phyloP scores from a whole-genome alignment of 2,888 invertebrate species.

The Leptinotarsa tumamoca region DNA sequence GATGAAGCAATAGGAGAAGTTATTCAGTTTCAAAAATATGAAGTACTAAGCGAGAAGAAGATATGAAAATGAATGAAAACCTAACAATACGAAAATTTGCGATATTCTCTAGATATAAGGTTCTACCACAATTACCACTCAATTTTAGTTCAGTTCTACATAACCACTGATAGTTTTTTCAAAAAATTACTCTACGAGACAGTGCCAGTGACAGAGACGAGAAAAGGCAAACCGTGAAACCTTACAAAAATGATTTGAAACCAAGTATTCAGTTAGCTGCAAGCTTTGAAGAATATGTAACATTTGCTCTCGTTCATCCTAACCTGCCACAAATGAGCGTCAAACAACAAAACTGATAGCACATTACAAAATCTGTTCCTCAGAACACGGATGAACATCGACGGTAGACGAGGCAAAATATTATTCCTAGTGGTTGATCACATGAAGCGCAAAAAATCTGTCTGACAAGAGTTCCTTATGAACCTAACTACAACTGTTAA shows the following conservation, averaged over 20 bases:
- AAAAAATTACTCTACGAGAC: neutral
- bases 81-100: neutral
- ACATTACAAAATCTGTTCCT: neutral
- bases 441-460: slow-evolving; percentile 4
- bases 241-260: neutral
- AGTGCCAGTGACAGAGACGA: neutral
- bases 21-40: neutral
- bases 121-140: slow-evolving; percentile 9
- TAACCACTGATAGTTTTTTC: neutral
- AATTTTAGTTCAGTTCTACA: slow-evolving; percentile 1
- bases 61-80: neutral
- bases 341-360: slow-evolving; percentile 5
- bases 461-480: slow-evolving; percentile 10
- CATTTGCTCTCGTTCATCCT: neutral
- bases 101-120: slow-evolving; percentile 7
- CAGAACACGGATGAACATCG: neutral
- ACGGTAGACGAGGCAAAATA: neutral
- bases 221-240: neutral
- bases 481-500: neutral
- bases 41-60: slow-evolving; percentile 3
- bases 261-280: neutral
- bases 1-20: neutral
- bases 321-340: neutral
- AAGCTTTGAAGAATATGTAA: neutral
- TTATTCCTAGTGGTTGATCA: neutral